phyloP scores from a whole-genome alignment of 2,888 invertebrate genomes.

The Eristalis intricaria region DNA sequence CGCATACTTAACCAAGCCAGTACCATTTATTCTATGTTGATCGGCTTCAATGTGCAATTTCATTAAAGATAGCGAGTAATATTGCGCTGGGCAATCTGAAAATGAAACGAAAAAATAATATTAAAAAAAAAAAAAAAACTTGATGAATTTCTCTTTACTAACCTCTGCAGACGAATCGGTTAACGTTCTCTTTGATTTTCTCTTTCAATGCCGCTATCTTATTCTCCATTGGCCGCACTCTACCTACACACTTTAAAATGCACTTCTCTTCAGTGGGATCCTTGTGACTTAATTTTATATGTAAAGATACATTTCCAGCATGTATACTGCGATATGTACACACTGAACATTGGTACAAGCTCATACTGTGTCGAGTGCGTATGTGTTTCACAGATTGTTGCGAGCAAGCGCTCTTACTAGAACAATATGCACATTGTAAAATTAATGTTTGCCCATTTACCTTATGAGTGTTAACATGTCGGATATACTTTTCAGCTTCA shows the following conservation, averaged over 20 bases:
- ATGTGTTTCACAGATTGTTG: constrained; percentile 39
- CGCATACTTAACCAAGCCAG: not conserved
- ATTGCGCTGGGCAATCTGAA: constrained; percentile 41
- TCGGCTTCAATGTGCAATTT: constrained; percentile 23
- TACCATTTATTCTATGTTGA: not conserved
- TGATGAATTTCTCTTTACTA: not conserved
- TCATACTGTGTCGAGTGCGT: constrained; percentile 31
- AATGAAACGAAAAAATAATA: not conserved
- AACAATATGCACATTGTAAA: constrained; percentile 48
- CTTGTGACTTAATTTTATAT: constrained; percentile 14
- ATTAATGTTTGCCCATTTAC: not conserved
- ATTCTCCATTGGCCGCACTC: not conserved
- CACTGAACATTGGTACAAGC: constrained; percentile 45
- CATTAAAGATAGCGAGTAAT: constrained; percentile 31
- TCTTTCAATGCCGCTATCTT: not conserved
- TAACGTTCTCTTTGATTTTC: constrained; percentile 31
- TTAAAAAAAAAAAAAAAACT: not conserved
- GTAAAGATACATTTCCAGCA: constrained; percentile 43
- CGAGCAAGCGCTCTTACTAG: not conserved
- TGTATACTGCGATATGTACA: constrained; percentile 52
- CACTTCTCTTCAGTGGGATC: not conserved
- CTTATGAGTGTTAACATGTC: constrained; percentile 59
- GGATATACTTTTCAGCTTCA: constrained; percentile 47
- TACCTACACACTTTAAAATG: constrained; percentile 33
- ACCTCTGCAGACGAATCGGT: constrained; percentile 45